These are phyloP conservation scores for Tupaia chinensis DNA, from an alignment of 2,113 vertebrate genomes.

Conservation along the genomic window DNA sequence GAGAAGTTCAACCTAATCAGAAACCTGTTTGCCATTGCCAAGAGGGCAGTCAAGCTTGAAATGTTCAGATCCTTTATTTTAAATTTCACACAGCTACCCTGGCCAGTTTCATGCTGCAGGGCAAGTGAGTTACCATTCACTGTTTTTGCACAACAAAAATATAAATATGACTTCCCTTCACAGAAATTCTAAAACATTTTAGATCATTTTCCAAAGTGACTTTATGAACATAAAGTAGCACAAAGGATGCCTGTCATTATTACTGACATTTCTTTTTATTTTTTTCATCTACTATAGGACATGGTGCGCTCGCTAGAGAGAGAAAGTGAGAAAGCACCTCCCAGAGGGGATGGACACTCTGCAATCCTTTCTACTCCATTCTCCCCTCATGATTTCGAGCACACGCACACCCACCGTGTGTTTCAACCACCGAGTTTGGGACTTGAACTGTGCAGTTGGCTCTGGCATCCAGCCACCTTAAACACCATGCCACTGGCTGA, in stretches of 20 bases:
- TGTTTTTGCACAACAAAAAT: conserved; percentile 11
- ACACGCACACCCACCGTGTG: no score
- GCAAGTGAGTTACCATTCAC: neutral
- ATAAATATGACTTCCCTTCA: neutral
- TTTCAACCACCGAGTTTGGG: no score
- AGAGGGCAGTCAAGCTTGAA: neutral
- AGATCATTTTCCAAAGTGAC: neutral
- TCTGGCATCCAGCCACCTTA: no score
- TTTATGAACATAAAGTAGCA: neutral
- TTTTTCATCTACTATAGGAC: no score
- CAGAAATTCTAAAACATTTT: neutral
- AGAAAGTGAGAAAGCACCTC: no score
- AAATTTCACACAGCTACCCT: neutral
- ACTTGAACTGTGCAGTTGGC: no score
- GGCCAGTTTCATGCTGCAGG: neutral
- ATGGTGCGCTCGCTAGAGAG: no score
- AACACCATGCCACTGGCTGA: no score
- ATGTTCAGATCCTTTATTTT: neutral
- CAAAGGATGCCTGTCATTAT: neutral
- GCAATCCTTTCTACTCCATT: no score
- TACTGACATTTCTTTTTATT: no score
- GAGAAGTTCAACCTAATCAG: neutral
- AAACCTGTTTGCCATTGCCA: neutral
- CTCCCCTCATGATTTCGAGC: no score
- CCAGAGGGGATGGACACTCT: no score